Percentiles rank a stretch among this genome's conserved stretches.
Conservation (phyloP, 2,797 vertebrate genomes). For the Notolabrus celidotus region DNA sequence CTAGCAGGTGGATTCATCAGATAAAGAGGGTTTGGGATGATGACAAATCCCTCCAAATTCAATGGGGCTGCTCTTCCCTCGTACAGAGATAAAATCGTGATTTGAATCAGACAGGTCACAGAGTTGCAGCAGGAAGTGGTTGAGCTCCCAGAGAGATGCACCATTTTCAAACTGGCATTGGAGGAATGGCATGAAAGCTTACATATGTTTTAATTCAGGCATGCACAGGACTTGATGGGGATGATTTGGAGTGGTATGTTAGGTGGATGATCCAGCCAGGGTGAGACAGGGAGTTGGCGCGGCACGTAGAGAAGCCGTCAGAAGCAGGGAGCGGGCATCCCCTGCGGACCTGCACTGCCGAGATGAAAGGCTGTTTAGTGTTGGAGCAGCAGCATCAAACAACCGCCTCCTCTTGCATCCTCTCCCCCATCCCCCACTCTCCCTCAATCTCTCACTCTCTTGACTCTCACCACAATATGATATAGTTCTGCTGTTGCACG, state of each 20-base stretch:
- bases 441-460: conserved; percentile 67
- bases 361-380: conserved; percentile 86
- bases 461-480: conserved; percentile 79
- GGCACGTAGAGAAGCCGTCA: conserved; percentile 78
- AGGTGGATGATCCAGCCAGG: conserved; percentile 72
- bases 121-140: conserved; percentile 74
- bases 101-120: conserved; percentile 80
- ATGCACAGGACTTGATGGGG: conserved; percentile 60
- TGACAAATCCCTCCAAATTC: conserved; percentile 83
- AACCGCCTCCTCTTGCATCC: conserved; percentile 80
- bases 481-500: conserved; percentile 80
- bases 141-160: conserved; percentile 66
- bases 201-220: conserved; percentile 74
- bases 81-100: conserved; percentile 76
- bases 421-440: conserved; percentile 75
- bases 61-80: conserved; percentile 76
- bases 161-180: conserved; percentile 56
- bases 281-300: conserved; percentile 73
- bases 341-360: conserved; percentile 79
- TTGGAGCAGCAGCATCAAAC: conserved; percentile 84
- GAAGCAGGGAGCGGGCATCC: conserved; percentile 79
- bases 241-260: conserved; percentile 72
- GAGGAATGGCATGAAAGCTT: conserved; percentile 62
- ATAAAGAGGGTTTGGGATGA: conserved; percentile 84
- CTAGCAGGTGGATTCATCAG: conserved; percentile 85